Evolutionary conservation across 2,888 invertebrate genomes (phyloP), one percentile per base, ranked within the genome.

Genomic region (Byasa hedistus): DNA sequence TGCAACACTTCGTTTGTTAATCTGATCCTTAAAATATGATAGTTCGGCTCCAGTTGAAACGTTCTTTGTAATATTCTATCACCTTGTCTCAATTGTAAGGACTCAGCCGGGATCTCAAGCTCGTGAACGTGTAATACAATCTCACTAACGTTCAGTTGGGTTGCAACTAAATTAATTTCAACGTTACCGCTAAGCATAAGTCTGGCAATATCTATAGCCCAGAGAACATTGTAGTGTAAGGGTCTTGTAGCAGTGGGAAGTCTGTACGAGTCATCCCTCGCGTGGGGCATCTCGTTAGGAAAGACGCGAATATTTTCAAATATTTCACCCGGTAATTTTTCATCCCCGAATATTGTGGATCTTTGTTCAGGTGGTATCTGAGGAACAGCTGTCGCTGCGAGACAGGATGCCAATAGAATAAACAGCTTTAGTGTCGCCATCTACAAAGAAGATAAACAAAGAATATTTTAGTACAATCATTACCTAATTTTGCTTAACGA

Each of bases 181-280:
- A 89, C 88, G 1, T 52, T 55, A 1, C 93, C 94, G 2, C 69
- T 56, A 64, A 92, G 91, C 0, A 65, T 15, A 19, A 79, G 70
- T 3, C 52, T 56, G 0, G 69, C 59, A 0, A 93, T 82, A 65
- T 92, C 81, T 0, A 93, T 87, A 0, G 71, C 74, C 75, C 95
- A 84, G 0, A 83, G 70, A 0, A 95, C 75, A 0, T 86, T 77
- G 72, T 95, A 95, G 32, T 83, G 81, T 0, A 63, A 70, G 0
- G 95, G 95, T 21, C 66, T 72, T 0, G 95, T 89, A 0, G 87
- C 86, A 0, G 74, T 85, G 0, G 93, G 93, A 3, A 94, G 81
- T 39, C 93, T 81, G 74, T 85, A 93, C 19, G 69, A 67, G n/a
- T 77, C 78, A 0, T 65, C 73, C 32, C 76, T 73, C 5, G 70